Percentiles rank a stretch among this genome's conserved stretches.
Evolutionary conservation across 2,113 vertebrate species (phyloP).

Genomic region (Columba janthina): DNA sequence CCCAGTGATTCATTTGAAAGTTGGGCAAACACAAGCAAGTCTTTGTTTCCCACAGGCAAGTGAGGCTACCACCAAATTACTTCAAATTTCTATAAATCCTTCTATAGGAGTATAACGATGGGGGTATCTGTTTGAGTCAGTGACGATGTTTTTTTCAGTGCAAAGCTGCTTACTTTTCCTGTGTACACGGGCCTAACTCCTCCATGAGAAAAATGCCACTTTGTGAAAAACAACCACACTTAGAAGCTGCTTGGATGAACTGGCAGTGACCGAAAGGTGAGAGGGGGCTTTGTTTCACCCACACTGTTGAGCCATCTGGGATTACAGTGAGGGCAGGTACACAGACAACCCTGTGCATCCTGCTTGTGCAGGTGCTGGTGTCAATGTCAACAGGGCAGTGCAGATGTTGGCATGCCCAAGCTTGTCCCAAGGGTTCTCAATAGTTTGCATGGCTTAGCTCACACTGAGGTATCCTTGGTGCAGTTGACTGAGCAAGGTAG

Average conservation of each 20-base stretch:
- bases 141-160: neutral
- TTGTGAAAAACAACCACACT: neutral
- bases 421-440: neutral
- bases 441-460: neutral
- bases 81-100: neutral
- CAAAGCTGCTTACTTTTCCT: neutral
- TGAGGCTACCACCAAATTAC: neutral
- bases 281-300: neutral
- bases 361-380: neutral
- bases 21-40: neutral
- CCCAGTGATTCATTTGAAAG: accelerated
- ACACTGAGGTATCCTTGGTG: neutral
- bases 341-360: accelerated
- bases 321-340: neutral
- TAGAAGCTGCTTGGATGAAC: neutral
- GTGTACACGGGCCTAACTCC: neutral
- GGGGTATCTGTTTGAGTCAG: neutral
- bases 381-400: neutral
- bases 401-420: neutral
- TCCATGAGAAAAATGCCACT: neutral
- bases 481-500: neutral
- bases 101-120: neutral
- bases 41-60: neutral
- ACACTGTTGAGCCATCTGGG: neutral
- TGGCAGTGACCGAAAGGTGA: neutral